Conservation (phyloP, 2,797 vertebrate species). For the Eulemur albifrons region DNA sequence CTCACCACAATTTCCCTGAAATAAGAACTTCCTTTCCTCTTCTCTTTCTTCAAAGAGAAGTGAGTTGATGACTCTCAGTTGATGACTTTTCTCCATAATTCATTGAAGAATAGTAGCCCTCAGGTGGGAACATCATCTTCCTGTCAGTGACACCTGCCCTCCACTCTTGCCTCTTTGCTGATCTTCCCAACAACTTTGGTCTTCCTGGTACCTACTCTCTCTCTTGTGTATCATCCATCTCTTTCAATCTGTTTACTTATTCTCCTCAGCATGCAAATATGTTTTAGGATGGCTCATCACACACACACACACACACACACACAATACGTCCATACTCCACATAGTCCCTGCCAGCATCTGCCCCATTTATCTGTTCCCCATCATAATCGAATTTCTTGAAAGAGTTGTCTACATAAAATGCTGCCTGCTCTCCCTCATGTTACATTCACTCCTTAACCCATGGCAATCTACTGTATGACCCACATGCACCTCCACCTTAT, state of each 20-base stretch:
- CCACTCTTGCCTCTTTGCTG: neutral
- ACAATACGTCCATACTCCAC: neutral
- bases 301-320: neutral
- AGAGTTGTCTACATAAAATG: neutral
- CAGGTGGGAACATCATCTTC: neutral
- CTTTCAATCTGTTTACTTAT: neutral
- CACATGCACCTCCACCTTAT: neutral
- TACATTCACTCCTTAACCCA: neutral
- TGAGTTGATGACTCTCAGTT: neutral
- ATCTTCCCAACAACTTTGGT: neutral
- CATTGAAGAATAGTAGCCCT: neutral
- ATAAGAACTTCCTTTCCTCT: neutral
- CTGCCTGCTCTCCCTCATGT: neutral
- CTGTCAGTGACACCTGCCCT: neutral
- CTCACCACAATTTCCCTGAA: neutral
- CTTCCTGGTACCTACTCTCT: neutral
- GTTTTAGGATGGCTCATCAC: neutral
- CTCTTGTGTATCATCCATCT: neutral
- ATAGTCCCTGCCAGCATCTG: neutral
- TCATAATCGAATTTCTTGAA: neutral
- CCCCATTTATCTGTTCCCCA: neutral
- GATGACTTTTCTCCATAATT: neutral
- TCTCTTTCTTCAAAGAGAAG: neutral
- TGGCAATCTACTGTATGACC: neutral
- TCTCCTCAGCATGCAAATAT: neutral